Evolutionary conservation across 2,113 vertebrate species (phyloP).

Genomic region (Penelope pileata): DNA sequence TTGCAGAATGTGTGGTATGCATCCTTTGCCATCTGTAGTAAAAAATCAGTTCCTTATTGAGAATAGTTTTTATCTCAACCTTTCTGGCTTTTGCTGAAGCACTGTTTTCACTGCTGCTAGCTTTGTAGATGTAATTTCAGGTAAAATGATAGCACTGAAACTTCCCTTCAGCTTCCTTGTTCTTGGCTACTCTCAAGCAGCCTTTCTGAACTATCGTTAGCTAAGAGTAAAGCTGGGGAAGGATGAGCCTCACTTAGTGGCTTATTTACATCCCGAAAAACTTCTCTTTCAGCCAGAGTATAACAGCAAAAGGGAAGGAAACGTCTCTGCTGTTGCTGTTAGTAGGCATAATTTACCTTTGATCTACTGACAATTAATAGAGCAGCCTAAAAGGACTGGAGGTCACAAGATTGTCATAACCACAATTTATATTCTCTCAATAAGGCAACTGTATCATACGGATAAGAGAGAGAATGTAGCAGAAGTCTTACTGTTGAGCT

Average conservation of each 20-base stretch:
- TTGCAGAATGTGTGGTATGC: not conserved
- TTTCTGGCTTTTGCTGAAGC: not conserved
- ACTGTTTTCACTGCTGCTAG: not conserved
- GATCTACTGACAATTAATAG: not conserved
- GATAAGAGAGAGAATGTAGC: not conserved
- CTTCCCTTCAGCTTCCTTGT: not conserved
- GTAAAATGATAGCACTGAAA: not conserved
- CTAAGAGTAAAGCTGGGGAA: not conserved
- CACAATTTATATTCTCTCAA: not conserved
- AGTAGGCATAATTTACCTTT: not conserved
- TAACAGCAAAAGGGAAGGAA: not conserved
- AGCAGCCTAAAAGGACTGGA: not conserved
- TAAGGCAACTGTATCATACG: not conserved
- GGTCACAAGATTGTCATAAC: not conserved
- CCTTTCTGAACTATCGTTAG: not conserved
- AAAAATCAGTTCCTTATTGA: not conserved
- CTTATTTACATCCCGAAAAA: not conserved
- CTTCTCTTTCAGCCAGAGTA: not conserved
- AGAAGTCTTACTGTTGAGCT: constrained; percentile 84
- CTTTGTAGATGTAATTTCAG: not conserved
- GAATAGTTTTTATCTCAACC: not conserved
- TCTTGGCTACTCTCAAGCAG: not conserved
- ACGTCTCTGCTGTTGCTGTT: not conserved
- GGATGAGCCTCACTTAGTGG: not conserved
- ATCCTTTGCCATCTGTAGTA: not conserved